These are phyloP conservation scores for Hormaphis cornu DNA, from an alignment of 1,140 invertebrate species.

Conservation along the genomic window DNA sequence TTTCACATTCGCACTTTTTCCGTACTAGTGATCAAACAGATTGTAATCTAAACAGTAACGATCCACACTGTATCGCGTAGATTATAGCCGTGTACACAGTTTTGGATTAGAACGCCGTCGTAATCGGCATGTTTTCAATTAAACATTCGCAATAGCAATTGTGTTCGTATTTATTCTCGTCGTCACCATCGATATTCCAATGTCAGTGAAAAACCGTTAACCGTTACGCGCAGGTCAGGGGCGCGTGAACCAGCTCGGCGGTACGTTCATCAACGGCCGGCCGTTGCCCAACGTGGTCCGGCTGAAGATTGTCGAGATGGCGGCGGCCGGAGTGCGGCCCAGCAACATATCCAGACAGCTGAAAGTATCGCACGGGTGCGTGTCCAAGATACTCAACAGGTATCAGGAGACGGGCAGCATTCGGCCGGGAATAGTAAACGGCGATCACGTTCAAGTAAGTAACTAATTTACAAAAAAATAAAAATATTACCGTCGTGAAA, in stretches of 20 bases:
- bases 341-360: constrained; percentile 81
- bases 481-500: no score
- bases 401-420: constrained; percentile 83
- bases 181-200: neutral
- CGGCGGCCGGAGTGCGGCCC: constrained; percentile 71
- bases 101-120: no score
- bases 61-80: no score
- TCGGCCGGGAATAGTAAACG: constrained; percentile 78
- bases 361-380: constrained; percentile 80
- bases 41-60: no score
- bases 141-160: no score
- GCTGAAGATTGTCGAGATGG: constrained; percentile 82
- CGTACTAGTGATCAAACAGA: no score
- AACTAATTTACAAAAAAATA: no score
- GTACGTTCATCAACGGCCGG: constrained; percentile 85
- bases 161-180: neutral
- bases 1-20: no score
- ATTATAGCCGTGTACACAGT: no score
- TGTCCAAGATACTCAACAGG: constrained; percentile 81
- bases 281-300: constrained; percentile 81
- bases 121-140: no score
- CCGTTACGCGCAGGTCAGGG: constrained; percentile 80
- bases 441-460: constrained; percentile 51
- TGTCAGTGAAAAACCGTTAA: no score
- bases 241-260: constrained; percentile 82